Conservation (phyloP, 2,888 invertebrate species). For the Bombyx huttoni region DNA sequence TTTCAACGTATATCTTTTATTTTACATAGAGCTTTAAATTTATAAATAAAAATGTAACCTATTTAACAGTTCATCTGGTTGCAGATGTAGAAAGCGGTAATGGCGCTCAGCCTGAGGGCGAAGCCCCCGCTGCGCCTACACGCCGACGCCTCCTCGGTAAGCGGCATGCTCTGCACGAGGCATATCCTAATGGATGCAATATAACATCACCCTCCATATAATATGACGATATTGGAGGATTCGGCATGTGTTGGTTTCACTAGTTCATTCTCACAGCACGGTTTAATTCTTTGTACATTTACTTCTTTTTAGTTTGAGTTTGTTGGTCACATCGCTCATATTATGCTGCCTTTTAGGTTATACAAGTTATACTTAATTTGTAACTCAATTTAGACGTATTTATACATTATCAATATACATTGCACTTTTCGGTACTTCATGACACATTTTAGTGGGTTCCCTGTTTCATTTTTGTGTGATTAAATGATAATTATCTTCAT, state of each 20-base stretch:
- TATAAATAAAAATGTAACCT: neutral
- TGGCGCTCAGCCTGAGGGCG: conserved; percentile 21
- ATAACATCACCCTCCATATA: neutral
- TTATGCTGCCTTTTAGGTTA: too few relatives aligned
- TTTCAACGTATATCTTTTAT: too few relatives aligned
- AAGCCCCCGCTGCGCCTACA: conserved; percentile 15
- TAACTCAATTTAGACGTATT: too few relatives aligned
- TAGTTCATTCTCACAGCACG: neutral
- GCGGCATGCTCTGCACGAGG: conserved; percentile 29
- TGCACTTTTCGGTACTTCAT: neutral
- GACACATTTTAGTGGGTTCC: neutral
- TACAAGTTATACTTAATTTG: too few relatives aligned
- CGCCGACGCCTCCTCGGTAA: conserved; percentile 31
- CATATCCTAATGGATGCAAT: neutral
- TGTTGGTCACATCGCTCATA: too few relatives aligned
- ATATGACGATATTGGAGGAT: conserved; percentile 2
- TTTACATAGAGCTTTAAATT: too few relatives aligned
- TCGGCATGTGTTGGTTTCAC: neutral
- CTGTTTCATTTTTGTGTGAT: too few relatives aligned
- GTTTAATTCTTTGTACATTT: neutral
- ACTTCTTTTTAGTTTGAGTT: too few relatives aligned
- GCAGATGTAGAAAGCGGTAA: conserved; percentile 51
- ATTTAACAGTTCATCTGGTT: conserved; percentile 14
- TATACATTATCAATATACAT: neutral
- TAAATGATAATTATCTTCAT: too few relatives aligned